phyloP scores from a whole-genome alignment of 2,797 vertebrate species.

The Halcyon chelicuti region DNA sequence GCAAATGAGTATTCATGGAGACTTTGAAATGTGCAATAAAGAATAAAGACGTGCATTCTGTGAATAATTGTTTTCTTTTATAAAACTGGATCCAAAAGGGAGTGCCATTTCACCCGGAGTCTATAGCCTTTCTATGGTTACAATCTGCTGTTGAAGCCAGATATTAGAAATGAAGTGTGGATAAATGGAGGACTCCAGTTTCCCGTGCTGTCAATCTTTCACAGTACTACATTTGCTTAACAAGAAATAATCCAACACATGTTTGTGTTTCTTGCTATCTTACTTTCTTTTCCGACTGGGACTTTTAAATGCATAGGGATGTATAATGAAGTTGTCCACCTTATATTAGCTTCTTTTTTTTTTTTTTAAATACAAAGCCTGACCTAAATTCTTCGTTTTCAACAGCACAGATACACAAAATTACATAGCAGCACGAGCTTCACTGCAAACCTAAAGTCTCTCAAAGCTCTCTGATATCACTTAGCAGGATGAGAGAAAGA shows the following conservation, averaged over 20 bases:
- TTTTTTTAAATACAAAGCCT: background rate
- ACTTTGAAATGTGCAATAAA: slow-evolving; percentile 75
- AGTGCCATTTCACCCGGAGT: slow-evolving; percentile 67
- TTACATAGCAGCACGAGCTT: background rate
- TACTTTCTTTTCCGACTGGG: slow-evolving; percentile 41
- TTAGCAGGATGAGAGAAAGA: background rate
- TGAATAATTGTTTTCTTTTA: slow-evolving; percentile 74
- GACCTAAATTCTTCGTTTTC: slow-evolving; percentile 17
- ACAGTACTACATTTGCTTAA: slow-evolving; percentile 55
- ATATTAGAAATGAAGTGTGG: slow-evolving; percentile 68
- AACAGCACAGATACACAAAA: background rate
- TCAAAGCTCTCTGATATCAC: background rate
- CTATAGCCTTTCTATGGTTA: slow-evolving; percentile 67
- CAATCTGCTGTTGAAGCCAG: slow-evolving; percentile 68
- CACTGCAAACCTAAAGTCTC: background rate
- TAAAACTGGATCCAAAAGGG: slow-evolving; percentile 67
- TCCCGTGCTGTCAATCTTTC: slow-evolving; percentile 55
- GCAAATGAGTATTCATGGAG: slow-evolving; percentile 70
- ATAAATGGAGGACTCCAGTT: slow-evolving; percentile 71
- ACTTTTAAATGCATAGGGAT: slow-evolving; percentile 25
- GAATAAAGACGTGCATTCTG: slow-evolving; percentile 69
- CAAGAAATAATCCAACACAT: slow-evolving; percentile 54
- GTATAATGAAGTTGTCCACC: slow-evolving; percentile 22
- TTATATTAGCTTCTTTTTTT: background rate
- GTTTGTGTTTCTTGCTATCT: slow-evolving; percentile 58